phyloP scores from a whole-genome alignment of 1,140 invertebrate genomes.

The Drosophila asahinai region DNA sequence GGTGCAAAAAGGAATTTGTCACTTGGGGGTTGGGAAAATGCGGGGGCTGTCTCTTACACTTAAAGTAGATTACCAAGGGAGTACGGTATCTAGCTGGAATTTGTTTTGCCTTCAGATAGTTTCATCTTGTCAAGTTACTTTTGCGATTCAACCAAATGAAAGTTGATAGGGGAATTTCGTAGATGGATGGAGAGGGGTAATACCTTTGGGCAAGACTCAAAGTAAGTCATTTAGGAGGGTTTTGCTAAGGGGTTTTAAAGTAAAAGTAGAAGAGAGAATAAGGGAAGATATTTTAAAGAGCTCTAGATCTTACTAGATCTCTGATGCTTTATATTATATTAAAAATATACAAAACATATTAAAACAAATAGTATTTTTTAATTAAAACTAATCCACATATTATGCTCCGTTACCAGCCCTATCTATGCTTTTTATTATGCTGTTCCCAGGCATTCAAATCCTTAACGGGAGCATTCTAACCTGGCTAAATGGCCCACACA shows the following conservation, averaged over 20 bases:
- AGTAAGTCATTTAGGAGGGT: background rate
- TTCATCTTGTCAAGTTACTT: slow-evolving; percentile 6
- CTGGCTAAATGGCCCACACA: slow-evolving; percentile 25
- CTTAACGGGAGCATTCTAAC: slow-evolving; percentile 34
- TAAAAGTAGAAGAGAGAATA: background rate
- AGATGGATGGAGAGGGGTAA: background rate
- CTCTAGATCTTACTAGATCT: no score
- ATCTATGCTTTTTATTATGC: slow-evolving; percentile 16
- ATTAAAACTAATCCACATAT: no score
- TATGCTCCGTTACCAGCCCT: no score
- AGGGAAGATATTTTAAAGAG: background rate
- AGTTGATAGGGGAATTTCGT: slow-evolving; percentile 8
- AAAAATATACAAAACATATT: background rate
- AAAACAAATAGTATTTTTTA: background rate
- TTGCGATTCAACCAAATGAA: slow-evolving; percentile 10
- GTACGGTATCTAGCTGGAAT: slow-evolving; percentile 19
- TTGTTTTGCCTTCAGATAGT: slow-evolving; percentile 30
- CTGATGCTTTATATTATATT: background rate
- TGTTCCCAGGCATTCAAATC: slow-evolving; percentile 29
- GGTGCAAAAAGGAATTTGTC: slow-evolving; percentile 46
- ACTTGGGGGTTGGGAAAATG: slow-evolving; percentile 19
- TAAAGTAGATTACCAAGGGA: slow-evolving; percentile 50
- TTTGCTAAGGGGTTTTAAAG: background rate
- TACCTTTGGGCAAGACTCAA: background rate
- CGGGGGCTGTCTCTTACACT: slow-evolving; percentile 31